Evolutionary conservation across 2,888 invertebrate species (phyloP), one percentile per base, ranked within the genome.

Genomic region (Venusia cambrica): DNA sequence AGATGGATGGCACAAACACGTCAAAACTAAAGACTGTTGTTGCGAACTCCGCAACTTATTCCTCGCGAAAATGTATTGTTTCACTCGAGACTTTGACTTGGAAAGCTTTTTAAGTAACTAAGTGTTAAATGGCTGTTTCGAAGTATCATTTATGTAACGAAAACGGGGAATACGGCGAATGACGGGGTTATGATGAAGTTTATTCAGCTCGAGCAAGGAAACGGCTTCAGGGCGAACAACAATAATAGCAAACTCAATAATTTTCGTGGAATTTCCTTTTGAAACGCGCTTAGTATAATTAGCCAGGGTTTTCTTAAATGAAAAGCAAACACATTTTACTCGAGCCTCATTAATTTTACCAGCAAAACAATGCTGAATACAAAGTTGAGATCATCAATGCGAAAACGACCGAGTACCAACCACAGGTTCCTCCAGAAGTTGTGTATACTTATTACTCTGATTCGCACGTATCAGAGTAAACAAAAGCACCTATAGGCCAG

Each of bases 1-100:
- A 68, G 78, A 83, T 77, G 67, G 76, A 83, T 83, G 76, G 73
- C 64, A 62, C 72, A 75, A 78, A 79, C 79, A 79, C 66, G 79
- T 74, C 75, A 70, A 60, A 63, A 73, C 68, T 78, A 74, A 65
- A 62, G 63, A 59, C 66, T 56, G 62, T 65, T 62, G 67, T 70
- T 70, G 59, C 58, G 57, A 76, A 79, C 58, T 78, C 71, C 46
- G 53, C 50, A 51, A 57, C 53, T 59, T 61, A 62, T 59, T 57
- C 61, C 61, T 59, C 48, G 50, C 45, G 25, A 54, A 59, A 54
- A 64, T 58, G 60, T 62, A 63, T 62, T 62, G 62, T 63, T 56
- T 54, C 40, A 50, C 56, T 45, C 24, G 38, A 34, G 48, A 58
- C 55, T 60, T 54, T 45, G 52, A 61, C 54, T 57, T 40, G 44